These are phyloP conservation scores for Trypoxylus dichotomus DNA, from an alignment of 1,140 invertebrate species.

Conservation along the genomic window DNA sequence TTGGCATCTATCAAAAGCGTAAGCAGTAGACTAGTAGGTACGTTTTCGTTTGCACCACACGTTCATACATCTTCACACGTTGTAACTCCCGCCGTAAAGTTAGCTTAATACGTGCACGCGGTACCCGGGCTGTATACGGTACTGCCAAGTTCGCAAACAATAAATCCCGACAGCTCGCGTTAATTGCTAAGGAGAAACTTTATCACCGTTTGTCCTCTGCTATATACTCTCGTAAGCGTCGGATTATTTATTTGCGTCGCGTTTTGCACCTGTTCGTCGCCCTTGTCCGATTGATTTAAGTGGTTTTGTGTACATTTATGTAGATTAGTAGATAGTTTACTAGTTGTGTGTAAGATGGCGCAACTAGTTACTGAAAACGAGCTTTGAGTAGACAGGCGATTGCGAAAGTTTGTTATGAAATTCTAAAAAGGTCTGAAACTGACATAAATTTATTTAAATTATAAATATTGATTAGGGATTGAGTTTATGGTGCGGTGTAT, in stretches of 20 bases:
- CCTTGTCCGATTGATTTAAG: background rate
- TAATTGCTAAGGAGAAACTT: constrained; percentile 11
- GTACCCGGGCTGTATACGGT: background rate
- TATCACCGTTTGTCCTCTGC: background rate
- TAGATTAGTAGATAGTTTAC: background rate
- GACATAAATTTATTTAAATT: too few species aligned
- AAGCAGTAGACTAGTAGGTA: too few species aligned
- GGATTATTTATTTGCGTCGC: background rate
- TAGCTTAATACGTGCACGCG: constrained; percentile 6
- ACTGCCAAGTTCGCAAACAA: constrained; percentile 15
- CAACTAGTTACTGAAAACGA: background rate
- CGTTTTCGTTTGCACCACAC: background rate
- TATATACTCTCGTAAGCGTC: background rate
- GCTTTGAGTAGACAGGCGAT: too few species aligned
- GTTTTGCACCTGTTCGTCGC: background rate
- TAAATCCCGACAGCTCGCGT: constrained; percentile 22
- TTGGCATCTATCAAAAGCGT: too few species aligned
- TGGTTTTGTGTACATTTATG: background rate
- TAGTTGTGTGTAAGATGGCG: background rate
- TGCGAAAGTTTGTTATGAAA: too few species aligned
- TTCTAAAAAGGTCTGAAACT: too few species aligned
- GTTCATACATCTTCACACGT: background rate
- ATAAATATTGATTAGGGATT: too few species aligned
- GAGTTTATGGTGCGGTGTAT: too few species aligned
- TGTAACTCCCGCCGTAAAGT: background rate